A percentile compares a stretch with the other conserved stretches of the same genome.
These are phyloP conservation scores for Trichonephila clavipes DNA, from an alignment of 1,140 invertebrate species.

Conservation along the genomic window DNA sequence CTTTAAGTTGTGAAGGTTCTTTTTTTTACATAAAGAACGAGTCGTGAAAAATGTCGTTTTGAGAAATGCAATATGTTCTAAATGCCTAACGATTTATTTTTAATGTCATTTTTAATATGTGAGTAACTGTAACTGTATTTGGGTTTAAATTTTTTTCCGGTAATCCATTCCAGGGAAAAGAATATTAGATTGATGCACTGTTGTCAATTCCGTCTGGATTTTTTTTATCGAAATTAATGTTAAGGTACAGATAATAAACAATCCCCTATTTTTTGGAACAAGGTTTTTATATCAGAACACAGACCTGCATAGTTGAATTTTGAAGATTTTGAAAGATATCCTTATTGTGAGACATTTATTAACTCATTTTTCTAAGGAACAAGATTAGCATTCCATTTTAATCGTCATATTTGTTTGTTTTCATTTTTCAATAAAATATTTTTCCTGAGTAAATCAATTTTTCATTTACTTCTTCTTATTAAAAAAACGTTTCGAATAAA, in stretches of 20 bases:
- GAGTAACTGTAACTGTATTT: not conserved
- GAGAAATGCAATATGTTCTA: conserved; percentile 6
- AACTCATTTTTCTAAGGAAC: too few relatives aligned
- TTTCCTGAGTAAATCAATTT: too few relatives aligned
- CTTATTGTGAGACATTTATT: too few relatives aligned
- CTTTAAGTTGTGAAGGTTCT: not conserved
- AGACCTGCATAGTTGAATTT: not conserved
- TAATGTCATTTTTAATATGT: conserved; percentile 15
- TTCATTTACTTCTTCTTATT: too few relatives aligned
- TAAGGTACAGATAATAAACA: not conserved
- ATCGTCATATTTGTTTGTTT: too few relatives aligned
- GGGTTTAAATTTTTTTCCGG: not conserved
- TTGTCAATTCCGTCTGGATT: not conserved
- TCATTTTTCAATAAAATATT: too few relatives aligned
- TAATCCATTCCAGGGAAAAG: not conserved
- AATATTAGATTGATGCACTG: not conserved
- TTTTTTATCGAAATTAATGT: not conserved
- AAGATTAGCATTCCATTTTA: too few relatives aligned
- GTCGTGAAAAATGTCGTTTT: not conserved
- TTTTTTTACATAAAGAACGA: not conserved
- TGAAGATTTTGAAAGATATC: not conserved
- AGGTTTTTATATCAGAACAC: not conserved
- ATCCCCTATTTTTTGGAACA: not conserved
- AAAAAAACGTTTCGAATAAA: too few relatives aligned
- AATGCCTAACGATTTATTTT: not conserved